These are phyloP conservation scores for Nycticorax nycticorax DNA, from an alignment of 2,113 vertebrate genomes.

Conservation along the genomic window DNA sequence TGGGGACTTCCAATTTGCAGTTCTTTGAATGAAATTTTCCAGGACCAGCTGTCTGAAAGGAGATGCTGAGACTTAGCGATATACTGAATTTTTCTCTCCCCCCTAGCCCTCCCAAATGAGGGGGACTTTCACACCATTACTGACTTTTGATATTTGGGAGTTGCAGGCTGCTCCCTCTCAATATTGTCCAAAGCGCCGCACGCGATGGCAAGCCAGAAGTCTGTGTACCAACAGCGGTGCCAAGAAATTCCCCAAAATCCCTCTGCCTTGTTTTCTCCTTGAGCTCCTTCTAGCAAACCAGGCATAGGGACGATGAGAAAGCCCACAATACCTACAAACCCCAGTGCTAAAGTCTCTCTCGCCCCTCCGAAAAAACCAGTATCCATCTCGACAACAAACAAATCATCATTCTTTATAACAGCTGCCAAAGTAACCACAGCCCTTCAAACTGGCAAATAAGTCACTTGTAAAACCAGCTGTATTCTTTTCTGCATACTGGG, in stretches of 20 bases:
- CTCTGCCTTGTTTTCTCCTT: background rate
- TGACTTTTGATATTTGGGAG: background rate
- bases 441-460: background rate
- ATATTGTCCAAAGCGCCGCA: background rate
- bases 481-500: background rate
- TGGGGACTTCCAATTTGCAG: slow-evolving; percentile 1
- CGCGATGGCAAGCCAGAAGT: background rate
- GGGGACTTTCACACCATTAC: background rate
- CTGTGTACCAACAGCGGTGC: background rate
- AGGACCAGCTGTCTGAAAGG: background rate
- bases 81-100: background rate
- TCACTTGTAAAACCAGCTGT: background rate
- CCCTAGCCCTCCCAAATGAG: background rate
- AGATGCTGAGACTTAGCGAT: background rate
- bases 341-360: background rate
- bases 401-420: background rate
- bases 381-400: background rate
- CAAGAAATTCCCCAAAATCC: background rate
- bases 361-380: background rate
- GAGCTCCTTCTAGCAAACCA: background rate
- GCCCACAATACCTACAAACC: background rate
- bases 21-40: background rate
- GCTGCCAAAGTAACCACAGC: background rate
- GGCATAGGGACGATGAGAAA: background rate
- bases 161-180: background rate